Evolutionary conservation across 2,113 vertebrate genomes (phyloP).

Genomic region (Saimiri boliviensis): DNA sequence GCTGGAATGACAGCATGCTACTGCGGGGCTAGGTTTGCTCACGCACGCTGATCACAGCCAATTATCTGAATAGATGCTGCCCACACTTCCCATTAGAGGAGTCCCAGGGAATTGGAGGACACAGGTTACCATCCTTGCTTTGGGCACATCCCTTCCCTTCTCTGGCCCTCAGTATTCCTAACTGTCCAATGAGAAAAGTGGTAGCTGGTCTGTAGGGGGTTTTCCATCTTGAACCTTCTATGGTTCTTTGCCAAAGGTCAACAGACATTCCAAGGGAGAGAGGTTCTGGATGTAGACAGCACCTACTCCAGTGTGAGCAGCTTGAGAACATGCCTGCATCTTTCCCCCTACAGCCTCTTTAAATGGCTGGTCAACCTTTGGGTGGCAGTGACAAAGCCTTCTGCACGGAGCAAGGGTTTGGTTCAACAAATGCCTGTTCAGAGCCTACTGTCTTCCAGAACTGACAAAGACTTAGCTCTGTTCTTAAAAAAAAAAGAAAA

Average conservation of each 20-base stretch:
- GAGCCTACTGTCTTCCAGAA: neutral
- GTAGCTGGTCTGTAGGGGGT: neutral
- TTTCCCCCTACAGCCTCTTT: neutral
- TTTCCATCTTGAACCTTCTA: neutral
- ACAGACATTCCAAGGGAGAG: neutral
- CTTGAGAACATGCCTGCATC: neutral
- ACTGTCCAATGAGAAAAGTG: neutral
- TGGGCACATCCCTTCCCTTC: neutral
- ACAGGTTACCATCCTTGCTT: neutral
- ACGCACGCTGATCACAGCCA: rapidly evolving
- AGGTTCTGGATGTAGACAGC: neutral
- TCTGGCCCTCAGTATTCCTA: neutral
- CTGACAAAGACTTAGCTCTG: neutral
- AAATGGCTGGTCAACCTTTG: neutral
- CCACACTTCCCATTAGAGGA: neutral
- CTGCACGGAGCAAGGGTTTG: neutral
- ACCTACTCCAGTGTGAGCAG: neutral
- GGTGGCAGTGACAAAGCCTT: neutral
- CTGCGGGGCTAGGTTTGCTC: rapidly evolving
- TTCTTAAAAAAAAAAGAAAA: neutral
- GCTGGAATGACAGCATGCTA: too few species aligned
- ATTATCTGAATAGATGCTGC: neutral
- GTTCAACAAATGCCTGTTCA: neutral
- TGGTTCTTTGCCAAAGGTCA: neutral
- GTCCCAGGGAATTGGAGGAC: neutral